These are phyloP conservation scores for Entomobrya proxima DNA, from an alignment of 2,888 invertebrate species.

Conservation along the genomic window DNA sequence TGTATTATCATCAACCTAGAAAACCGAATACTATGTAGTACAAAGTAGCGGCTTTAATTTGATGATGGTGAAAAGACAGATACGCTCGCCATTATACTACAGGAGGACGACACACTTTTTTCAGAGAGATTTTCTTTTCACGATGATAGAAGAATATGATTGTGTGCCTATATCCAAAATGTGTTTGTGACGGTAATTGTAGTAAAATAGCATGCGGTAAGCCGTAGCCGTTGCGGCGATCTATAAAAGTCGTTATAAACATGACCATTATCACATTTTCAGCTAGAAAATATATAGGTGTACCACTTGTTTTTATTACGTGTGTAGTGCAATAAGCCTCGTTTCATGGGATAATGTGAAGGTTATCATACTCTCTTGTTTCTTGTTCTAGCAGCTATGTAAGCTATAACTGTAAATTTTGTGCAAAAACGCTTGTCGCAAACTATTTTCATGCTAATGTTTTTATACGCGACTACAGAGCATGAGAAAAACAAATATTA, in stretches of 20 bases:
- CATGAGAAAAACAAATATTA: background rate
- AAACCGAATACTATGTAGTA: no score
- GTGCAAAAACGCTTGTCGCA: slow-evolving; percentile 3
- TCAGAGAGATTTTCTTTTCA: background rate
- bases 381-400: background rate
- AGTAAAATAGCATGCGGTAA: no score
- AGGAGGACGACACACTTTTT: slow-evolving; percentile 28
- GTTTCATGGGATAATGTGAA: slow-evolving; percentile 3
- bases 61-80: background rate
- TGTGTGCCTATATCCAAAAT: background rate
- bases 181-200: slow-evolving; percentile 20
- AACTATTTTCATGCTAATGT: slow-evolving; percentile 12
- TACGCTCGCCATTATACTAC: background rate
- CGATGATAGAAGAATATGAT: background rate
- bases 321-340: no score
- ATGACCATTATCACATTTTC: slow-evolving; percentile 17
- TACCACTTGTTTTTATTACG: slow-evolving; percentile 36
- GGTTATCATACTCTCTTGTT: background rate
- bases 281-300: slow-evolving; percentile 19
- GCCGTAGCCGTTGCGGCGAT: background rate
- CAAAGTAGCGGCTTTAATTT: slow-evolving; percentile 11
- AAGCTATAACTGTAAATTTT: background rate
- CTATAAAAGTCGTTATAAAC: slow-evolving; percentile 28
- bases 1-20: slow-evolving; percentile 19
- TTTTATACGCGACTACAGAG: background rate